These are phyloP conservation scores for Trilocha varians DNA, from an alignment of 2,888 invertebrate genomes.

Conservation along the genomic window DNA sequence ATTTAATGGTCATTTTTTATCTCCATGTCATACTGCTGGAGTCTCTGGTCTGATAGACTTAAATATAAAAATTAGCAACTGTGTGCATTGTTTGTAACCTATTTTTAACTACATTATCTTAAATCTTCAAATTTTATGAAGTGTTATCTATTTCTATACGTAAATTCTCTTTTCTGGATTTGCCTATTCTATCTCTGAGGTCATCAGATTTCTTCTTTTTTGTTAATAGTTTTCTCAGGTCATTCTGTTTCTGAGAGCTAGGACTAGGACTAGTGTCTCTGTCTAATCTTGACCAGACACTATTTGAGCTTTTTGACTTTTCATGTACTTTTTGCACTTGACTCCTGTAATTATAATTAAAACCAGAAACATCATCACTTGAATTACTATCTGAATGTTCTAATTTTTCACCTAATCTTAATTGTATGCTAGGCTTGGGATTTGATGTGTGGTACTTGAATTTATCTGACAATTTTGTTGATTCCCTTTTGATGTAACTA, in stretches of 20 bases:
- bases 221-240: conserved; percentile 50
- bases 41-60: background rate
- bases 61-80: conserved; percentile 8
- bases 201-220: conserved; percentile 45
- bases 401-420: conserved; percentile 52
- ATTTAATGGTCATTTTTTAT: background rate
- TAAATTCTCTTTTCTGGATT: conserved; percentile 52
- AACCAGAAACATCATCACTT: conserved; percentile 39
- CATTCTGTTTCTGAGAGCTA: conserved; percentile 33
- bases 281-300: conserved; percentile 75
- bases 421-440: conserved; percentile 31
- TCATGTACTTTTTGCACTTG: conserved; percentile 61
- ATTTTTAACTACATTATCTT: conserved; percentile 12
- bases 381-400: conserved; percentile 21
- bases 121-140: conserved; percentile 17
- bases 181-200: conserved; percentile 47
- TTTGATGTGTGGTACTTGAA: conserved; percentile 35
- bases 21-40: background rate
- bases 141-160: conserved; percentile 67
- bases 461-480: conserved; percentile 50
- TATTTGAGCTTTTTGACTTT: conserved; percentile 44
- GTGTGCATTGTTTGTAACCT: no score
- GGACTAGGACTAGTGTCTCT: conserved; percentile 22
- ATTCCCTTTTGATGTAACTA: conserved; percentile 35
- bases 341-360: conserved; percentile 61